Conservation (phyloP, 2,113 vertebrate genomes). For the Microcebus lehilahytsara region DNA sequence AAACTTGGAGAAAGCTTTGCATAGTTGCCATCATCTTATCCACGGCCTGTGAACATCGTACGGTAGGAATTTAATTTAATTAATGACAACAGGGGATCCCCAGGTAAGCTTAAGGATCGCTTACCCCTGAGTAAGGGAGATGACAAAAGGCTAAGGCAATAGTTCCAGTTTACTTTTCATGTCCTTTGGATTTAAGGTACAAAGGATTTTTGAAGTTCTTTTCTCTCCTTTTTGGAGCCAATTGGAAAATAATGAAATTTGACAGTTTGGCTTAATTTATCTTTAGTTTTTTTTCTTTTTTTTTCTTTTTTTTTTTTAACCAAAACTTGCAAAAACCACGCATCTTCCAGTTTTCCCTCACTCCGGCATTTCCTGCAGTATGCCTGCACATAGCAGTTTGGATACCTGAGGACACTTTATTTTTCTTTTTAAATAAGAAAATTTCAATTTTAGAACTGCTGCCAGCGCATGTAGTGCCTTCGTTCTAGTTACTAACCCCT, state of each 20-base stretch:
- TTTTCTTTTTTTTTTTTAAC: not conserved
- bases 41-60: not conserved
- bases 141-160: not conserved
- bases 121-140: not conserved
- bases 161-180: not conserved
- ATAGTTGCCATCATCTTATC: not conserved
- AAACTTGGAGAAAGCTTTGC: not conserved
- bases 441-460: not conserved
- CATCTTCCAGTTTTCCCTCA: not conserved
- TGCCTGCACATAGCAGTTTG: not conserved
- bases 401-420: not conserved
- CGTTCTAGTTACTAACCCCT: not conserved
- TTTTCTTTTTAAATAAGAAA: constrained; percentile 10
- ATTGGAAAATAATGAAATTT: constrained; percentile 8
- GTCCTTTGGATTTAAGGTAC: not conserved
- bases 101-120: not conserved
- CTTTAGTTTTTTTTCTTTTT: not conserved
- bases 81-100: not conserved
- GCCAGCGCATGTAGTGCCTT: not conserved
- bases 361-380: not conserved
- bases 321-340: not conserved
- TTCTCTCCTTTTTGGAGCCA: constrained; percentile 5
- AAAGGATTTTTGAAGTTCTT: not conserved
- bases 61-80: not conserved
- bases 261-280: constrained; percentile 30